Conservation (phyloP, 2,888 invertebrate species). For the Tipula confusa region DNA sequence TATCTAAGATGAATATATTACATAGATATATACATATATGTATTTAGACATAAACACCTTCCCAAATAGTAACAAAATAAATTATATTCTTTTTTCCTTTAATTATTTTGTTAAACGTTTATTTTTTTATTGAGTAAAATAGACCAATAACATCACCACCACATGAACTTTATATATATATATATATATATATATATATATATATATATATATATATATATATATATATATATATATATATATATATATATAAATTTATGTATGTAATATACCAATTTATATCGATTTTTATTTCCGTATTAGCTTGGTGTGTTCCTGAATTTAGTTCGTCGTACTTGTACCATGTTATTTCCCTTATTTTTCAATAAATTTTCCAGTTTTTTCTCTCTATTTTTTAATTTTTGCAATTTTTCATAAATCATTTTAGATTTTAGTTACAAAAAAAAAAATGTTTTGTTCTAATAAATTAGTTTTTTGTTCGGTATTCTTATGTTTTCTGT, state of each 20-base stretch:
- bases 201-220: not conserved
- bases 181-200: not conserved
- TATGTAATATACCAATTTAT: not conserved
- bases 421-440: not conserved
- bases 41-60: not conserved
- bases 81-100: not conserved
- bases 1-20: not conserved
- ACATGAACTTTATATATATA: not conserved
- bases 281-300: constrained; percentile 12
- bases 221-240: not conserved
- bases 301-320: not conserved
- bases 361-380: not conserved
- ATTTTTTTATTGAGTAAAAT: not conserved
- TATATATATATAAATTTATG: not conserved
- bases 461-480: constrained; percentile 25
- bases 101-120: not conserved
- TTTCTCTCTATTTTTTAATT: not conserved
- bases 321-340: not conserved
- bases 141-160: constrained; percentile 3
- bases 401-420: constrained; percentile 9
- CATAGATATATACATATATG: not conserved
- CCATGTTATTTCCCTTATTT: constrained; percentile 12
- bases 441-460: constrained; percentile 15
- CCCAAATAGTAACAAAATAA: not conserved
- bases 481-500: not conserved